A percentile compares a stretch with the other conserved stretches of the same genome.
These are phyloP conservation scores for Helostoma temminkii DNA, from an alignment of 2,797 vertebrate species.

Conservation along the genomic window DNA sequence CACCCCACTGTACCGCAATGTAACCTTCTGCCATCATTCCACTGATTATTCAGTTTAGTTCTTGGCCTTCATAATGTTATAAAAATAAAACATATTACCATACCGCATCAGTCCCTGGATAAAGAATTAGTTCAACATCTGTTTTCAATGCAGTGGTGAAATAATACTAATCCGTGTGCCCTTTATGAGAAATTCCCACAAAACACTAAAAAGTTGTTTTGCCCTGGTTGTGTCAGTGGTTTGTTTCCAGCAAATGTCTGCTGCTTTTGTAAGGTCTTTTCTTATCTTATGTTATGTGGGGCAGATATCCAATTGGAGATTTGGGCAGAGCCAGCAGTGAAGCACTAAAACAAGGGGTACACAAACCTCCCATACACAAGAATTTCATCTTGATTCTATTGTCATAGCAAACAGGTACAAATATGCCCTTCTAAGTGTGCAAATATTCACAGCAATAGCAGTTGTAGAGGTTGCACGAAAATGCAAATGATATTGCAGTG, in stretches of 20 bases:
- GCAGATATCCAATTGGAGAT: neutral
- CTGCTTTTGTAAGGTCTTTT: neutral
- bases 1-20: too few species aligned
- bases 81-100: neutral
- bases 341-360: neutral
- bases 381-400: neutral
- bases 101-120: neutral
- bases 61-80: neutral
- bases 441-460: neutral
- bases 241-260: neutral
- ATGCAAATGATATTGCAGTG: neutral
- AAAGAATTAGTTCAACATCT: conserved; percentile 8
- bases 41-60: neutral
- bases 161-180: neutral
- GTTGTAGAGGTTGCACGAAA: neutral
- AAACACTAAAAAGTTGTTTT: neutral
- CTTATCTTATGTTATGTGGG: neutral
- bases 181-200: conserved; percentile 8
- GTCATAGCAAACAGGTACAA: neutral
- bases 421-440: neutral
- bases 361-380: neutral
- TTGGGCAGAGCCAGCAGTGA: neutral
- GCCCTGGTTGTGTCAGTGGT: rapidly evolving
- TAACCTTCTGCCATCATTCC: too few species aligned
- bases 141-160: neutral